Percentiles rank a stretch among this genome's conserved stretches.
These are phyloP conservation scores for Dryococelus australis DNA, from an alignment of 2,888 invertebrate genomes.

Conservation along the genomic window DNA sequence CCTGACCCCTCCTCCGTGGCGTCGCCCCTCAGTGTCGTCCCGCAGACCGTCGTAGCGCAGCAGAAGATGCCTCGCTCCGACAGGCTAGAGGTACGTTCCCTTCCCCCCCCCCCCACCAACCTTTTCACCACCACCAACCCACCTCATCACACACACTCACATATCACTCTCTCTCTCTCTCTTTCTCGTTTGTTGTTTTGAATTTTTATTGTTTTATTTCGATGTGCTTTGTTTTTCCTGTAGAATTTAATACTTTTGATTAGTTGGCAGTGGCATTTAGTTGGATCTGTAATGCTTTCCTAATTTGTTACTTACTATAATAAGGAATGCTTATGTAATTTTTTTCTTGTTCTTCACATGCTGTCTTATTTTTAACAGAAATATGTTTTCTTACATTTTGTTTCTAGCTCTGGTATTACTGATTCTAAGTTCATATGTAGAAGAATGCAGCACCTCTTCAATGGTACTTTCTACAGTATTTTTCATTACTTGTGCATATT, in stretches of 20 bases:
- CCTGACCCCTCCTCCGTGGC: constrained; percentile 83
- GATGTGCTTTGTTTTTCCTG: constrained; percentile 22
- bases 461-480: constrained; percentile 8
- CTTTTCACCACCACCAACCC: constrained; percentile 46
- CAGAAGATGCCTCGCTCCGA: constrained; percentile 95
- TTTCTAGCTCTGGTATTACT: constrained; percentile 22
- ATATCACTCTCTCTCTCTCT: background rate
- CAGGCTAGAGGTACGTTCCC: constrained; percentile 88
- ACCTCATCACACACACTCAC: background rate
- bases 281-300: constrained; percentile 24
- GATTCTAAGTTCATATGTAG: background rate
- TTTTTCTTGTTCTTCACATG: constrained; percentile 24
- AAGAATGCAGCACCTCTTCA: constrained; percentile 9
- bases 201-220: background rate
- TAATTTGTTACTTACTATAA: constrained; percentile 18
- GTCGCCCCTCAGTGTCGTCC: constrained; percentile 83
- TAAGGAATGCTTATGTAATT: constrained; percentile 18
- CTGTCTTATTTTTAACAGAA: constrained; percentile 23
- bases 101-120: constrained; percentile 53
- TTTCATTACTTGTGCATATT: constrained; percentile 21
- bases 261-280: constrained; percentile 10
- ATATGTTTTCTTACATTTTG: constrained; percentile 27
- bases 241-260: constrained; percentile 22
- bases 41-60: constrained; percentile 80
- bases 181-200: constrained; percentile 30